phyloP scores from a whole-genome alignment of 2,797 vertebrate species.

The Macropus fuliginosus region DNA sequence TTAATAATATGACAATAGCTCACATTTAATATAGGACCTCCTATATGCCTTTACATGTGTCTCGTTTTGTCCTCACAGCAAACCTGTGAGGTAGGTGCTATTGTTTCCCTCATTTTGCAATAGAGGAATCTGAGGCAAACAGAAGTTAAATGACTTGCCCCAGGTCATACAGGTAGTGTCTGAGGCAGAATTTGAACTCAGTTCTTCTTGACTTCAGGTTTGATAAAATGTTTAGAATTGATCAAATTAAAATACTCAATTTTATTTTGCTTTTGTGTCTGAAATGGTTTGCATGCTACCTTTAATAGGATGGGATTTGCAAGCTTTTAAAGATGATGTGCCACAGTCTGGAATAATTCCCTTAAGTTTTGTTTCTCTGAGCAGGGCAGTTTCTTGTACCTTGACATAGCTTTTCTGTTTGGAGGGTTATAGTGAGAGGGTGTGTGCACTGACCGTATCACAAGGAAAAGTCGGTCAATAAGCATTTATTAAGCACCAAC shows the following conservation, averaged over 20 bases:
- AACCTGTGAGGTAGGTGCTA: background rate
- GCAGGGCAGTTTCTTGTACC: background rate
- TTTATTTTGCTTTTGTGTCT: background rate
- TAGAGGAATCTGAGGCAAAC: background rate
- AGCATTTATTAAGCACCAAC: background rate
- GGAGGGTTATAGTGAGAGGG: background rate
- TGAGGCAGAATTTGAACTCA: background rate
- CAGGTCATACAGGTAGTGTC: background rate
- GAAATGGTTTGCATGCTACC: background rate
- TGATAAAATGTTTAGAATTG: background rate
- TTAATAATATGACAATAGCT: background rate
- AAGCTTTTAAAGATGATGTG: background rate
- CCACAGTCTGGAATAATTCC: background rate
- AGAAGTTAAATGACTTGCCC: background rate
- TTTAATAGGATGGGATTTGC: background rate
- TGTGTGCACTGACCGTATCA: background rate
- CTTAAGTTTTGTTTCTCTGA: background rate
- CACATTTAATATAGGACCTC: background rate
- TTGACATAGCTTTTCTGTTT: background rate
- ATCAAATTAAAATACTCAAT: background rate
- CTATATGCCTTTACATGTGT: background rate
- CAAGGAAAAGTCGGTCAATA: background rate
- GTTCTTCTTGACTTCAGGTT: background rate
- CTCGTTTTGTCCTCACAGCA: background rate
- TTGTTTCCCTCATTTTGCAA: background rate